A percentile compares a stretch with the other conserved stretches of the same genome.
These are phyloP conservation scores for Nymphalis c-album DNA, from an alignment of 2,888 invertebrate genomes.

Conservation along the genomic window DNA sequence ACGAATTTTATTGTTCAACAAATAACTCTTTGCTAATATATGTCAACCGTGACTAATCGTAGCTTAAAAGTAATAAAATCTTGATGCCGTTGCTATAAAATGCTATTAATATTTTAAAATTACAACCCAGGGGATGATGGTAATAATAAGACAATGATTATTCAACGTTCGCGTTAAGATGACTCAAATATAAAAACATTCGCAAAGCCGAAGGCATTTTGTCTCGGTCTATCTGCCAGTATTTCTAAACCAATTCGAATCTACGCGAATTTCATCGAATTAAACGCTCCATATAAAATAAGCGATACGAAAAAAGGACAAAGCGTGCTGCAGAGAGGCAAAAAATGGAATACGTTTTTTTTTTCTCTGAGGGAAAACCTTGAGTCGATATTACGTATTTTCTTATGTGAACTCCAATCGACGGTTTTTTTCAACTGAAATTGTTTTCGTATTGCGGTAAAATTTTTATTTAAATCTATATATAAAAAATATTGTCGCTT, in stretches of 20 bases:
- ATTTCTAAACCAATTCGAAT: constrained; percentile 64
- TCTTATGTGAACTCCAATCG: neutral
- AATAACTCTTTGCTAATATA: neutral
- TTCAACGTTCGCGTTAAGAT: constrained; percentile 7
- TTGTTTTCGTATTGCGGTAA: neutral
- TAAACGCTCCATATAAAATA: constrained; percentile 74
- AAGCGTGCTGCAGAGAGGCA: constrained; percentile 57
- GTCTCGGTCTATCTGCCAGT: constrained; percentile 52
- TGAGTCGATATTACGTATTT: constrained; percentile 38
- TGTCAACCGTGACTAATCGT: neutral
- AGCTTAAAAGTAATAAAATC: constrained; percentile 21
- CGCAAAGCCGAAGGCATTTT: constrained; percentile 11
- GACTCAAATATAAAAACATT: constrained; percentile 3
- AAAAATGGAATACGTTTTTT: constrained; percentile 56
- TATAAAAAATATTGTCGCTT: too few species aligned
- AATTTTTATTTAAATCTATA: too few species aligned
- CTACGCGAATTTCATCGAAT: constrained; percentile 72
- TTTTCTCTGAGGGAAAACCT: constrained; percentile 39
- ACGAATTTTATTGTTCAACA: too few species aligned
- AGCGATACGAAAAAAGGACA: constrained; percentile 69
- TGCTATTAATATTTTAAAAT: constrained; percentile 36
- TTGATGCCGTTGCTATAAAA: neutral
- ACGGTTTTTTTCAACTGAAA: neutral
- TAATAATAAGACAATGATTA: constrained; percentile 6
- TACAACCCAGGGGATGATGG: constrained; percentile 19